Evolutionary conservation across 2,797 vertebrate species (phyloP).

Genomic region (Crenichthys baileyi): DNA sequence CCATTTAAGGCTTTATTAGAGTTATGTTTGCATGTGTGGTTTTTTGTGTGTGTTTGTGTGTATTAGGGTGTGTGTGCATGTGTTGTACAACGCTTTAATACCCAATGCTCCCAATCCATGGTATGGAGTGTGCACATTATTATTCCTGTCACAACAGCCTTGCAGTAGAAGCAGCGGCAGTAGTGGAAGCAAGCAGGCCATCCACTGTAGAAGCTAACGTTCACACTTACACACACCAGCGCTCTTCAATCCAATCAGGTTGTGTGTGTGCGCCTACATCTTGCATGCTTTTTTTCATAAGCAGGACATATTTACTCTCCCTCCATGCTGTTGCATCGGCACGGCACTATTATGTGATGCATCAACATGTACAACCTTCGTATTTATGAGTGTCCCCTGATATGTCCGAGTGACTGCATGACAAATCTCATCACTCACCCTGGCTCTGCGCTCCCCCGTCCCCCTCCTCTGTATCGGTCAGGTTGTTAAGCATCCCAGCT

Average conservation of each 20-base stretch:
- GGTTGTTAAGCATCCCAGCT: conserved; percentile 96
- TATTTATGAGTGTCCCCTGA: conserved; percentile 35
- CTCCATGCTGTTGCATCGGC: conserved; percentile 29
- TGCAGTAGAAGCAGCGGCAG: conserved; percentile 79
- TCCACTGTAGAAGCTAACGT: conserved; percentile 47
- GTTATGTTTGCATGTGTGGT: conserved; percentile 6
- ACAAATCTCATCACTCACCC: conserved; percentile 89
- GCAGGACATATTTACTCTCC: conserved; percentile 14
- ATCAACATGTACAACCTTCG: conserved; percentile 39
- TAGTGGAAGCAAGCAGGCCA: conserved; percentile 64
- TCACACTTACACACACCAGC: conserved; percentile 23
- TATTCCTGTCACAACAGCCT: conserved; percentile 84
- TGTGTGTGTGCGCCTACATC: conserved; percentile 21
- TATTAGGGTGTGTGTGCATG: conserved; percentile 16
- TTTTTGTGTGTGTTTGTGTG: background rate
- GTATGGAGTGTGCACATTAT: conserved; percentile 75
- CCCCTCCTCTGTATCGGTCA: conserved; percentile 96
- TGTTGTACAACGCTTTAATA: conserved; percentile 50
- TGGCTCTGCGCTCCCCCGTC: conserved; percentile 92
- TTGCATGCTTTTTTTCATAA: conserved; percentile 8
- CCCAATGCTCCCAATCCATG: conserved; percentile 60
- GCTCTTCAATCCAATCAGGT: conserved; percentile 38
- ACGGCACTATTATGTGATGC: conserved; percentile 34
- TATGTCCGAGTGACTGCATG: conserved; percentile 40
- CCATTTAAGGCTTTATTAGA: conserved; percentile 16